Conservation (phyloP, 2,113 vertebrate species). For the Tragelaphus imberbis region DNA sequence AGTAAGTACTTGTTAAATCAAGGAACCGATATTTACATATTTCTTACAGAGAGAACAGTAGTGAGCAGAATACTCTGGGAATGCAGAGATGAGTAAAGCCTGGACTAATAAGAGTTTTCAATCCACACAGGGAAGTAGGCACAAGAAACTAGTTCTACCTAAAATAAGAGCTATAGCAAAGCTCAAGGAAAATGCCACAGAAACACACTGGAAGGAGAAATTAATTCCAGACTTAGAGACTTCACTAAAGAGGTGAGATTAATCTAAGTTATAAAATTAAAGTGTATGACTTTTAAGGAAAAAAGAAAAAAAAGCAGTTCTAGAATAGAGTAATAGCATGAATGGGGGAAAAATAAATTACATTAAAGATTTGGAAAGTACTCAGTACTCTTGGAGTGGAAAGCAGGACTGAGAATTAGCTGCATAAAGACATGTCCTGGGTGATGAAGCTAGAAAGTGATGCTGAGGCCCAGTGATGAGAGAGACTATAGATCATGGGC, state of each 20-base stretch:
- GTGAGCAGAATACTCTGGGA: background rate
- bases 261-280: background rate
- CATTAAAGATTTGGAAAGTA: background rate
- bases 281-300: background rate
- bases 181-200: background rate
- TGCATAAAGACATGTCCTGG: background rate
- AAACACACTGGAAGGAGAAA: background rate
- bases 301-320: background rate
- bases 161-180: background rate
- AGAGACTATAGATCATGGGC: background rate
- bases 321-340: background rate
- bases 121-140: background rate
- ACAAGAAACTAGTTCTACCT: background rate
- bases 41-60: background rate
- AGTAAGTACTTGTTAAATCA: background rate
- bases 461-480: background rate
- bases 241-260: background rate
- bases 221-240: background rate
- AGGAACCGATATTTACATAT: background rate
- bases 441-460: background rate
- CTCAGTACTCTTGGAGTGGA: background rate
- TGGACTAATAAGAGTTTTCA: background rate
- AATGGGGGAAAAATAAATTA: background rate
- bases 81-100: background rate
- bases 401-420: background rate